These are phyloP conservation scores for Busseola fusca DNA, from an alignment of 2,888 invertebrate genomes.

Conservation along the genomic window DNA sequence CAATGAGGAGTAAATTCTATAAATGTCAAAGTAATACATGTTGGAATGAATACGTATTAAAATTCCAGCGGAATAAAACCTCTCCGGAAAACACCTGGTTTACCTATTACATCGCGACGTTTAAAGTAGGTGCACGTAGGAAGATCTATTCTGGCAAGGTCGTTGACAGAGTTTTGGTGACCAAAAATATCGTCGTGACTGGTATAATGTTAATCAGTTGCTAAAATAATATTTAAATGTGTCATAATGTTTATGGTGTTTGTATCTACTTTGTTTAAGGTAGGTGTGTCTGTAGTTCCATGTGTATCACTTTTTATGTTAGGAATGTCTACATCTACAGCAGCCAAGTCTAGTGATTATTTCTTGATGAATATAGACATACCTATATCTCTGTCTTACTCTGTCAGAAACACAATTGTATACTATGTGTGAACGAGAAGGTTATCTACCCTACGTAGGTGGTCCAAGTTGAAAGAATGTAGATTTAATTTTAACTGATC, in stretches of 20 bases:
- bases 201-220: conserved; percentile 16
- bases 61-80: conserved; percentile 20
- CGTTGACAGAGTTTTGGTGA: conserved; percentile 42
- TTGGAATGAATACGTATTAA: conserved; percentile 20
- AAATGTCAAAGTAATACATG: conserved; percentile 8
- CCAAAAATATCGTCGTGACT: conserved; percentile 20
- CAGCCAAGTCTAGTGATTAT: neutral
- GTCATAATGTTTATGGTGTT: conserved; percentile 15
- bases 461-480: neutral
- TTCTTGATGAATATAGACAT: neutral
- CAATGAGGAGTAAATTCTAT: conserved; percentile 3
- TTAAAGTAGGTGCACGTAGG: conserved; percentile 45
- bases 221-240: conserved; percentile 35
- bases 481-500: neutral
- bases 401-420: neutral
- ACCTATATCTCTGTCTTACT: neutral
- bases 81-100: conserved; percentile 35
- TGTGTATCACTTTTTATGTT: conserved; percentile 13
- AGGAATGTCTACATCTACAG: conserved; percentile 1
- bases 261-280: conserved; percentile 1
- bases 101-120: conserved; percentile 13
- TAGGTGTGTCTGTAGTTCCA: conserved; percentile 6
- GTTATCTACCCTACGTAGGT: neutral
- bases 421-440: neutral
- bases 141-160: conserved; percentile 48